Conservation (phyloP, 2,797 vertebrate genomes). For the Anguilla anguilla region DNA sequence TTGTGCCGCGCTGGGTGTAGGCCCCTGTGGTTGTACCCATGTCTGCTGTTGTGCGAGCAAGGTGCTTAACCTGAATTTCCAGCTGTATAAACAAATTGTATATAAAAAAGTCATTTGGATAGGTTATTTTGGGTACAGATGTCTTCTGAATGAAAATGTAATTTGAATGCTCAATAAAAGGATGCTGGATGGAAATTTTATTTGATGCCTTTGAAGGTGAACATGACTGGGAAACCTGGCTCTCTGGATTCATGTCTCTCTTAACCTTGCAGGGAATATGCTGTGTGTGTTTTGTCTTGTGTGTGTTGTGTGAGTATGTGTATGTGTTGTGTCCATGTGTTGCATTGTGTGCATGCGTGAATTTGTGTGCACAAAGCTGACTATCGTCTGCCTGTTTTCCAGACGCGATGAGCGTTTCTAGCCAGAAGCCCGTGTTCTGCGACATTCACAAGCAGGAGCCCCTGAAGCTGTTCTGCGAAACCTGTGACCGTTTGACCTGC, state of each 20-base stretch:
- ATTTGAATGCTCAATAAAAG: neutral
- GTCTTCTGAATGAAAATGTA: neutral
- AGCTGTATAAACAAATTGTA: neutral
- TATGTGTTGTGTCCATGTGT: neutral
- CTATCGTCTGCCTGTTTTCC: constrained; percentile 43
- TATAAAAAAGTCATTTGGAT: neutral
- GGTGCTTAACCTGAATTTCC: neutral
- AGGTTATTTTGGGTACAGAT: neutral
- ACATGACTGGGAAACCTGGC: neutral
- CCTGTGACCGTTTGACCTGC: constrained; percentile 94
- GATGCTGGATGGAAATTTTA: neutral
- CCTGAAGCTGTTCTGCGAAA: constrained; percentile 96
- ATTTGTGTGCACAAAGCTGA: neutral
- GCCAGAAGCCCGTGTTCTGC: constrained; percentile 92
- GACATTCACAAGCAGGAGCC: constrained; percentile 97
- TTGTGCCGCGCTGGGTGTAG: neutral
- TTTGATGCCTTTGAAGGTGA: neutral
- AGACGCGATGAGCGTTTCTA: constrained; percentile 87
- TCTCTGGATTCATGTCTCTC: neutral
- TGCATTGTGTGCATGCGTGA: neutral
- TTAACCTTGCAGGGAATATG: neutral
- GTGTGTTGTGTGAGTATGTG: too few species aligned
- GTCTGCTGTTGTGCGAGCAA: neutral
- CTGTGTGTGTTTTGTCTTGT: neutral
- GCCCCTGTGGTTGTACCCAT: neutral